Percentiles rank a stretch among this genome's conserved stretches.
Conservation (phyloP, 2,888 invertebrate genomes). For the Microctonus aethiopoides region DNA sequence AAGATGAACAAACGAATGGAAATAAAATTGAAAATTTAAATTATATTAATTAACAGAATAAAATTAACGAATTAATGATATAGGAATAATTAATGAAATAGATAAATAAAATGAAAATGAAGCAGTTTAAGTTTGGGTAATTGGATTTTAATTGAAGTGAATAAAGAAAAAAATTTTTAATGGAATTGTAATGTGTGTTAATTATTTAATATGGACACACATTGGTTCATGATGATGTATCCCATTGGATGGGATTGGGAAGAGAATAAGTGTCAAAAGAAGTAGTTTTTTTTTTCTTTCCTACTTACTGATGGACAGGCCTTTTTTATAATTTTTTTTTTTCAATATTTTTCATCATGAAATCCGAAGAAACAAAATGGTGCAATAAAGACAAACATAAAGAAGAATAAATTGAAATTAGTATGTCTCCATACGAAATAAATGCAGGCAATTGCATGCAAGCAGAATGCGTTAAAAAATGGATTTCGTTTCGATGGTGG, state of each 20-base stretch:
- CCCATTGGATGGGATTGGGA: neutral
- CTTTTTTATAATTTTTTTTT: slow-evolving; percentile 68
- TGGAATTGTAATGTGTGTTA: no score
- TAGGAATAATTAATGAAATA: neutral
- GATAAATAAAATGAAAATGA: neutral
- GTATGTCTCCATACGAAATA: slow-evolving; percentile 61
- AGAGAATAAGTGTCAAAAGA: slow-evolving; percentile 35
- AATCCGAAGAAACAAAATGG: slow-evolving; percentile 75
- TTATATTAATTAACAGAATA: no score
- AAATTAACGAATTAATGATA: neutral
- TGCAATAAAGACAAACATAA: slow-evolving; percentile 72
- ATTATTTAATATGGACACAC: neutral
- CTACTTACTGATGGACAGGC: slow-evolving; percentile 83
- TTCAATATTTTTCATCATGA: slow-evolving; percentile 50
- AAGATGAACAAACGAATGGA: neutral
- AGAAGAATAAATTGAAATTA: slow-evolving; percentile 79
- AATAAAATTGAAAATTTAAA: neutral
- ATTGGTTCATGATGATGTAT: neutral
- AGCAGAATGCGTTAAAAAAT: slow-evolving; percentile 66
- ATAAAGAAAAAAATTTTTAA: neutral
- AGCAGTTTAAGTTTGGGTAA: neutral
- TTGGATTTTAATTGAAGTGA: neutral
- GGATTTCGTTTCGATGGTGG: slow-evolving; percentile 40
- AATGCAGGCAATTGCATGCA: slow-evolving; percentile 66
- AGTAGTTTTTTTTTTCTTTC: slow-evolving; percentile 52